Evolutionary conservation across 2,113 vertebrate genomes (phyloP).

Genomic region (Orthonyx spaldingii): DNA sequence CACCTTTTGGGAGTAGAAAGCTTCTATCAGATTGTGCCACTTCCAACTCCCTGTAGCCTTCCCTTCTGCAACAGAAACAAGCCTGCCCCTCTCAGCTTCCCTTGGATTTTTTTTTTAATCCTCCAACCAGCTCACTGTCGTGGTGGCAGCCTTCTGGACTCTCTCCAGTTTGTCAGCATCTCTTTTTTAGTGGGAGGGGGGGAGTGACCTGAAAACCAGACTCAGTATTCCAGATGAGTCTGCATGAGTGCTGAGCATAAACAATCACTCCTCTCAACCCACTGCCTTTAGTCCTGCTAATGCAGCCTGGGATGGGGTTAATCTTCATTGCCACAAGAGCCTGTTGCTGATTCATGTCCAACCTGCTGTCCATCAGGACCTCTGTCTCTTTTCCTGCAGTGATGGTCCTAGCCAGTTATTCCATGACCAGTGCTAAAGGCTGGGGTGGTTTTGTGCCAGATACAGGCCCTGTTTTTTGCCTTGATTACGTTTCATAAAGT

Average conservation of each 20-base stretch:
- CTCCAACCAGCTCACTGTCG: accelerated
- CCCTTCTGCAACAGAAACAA: neutral
- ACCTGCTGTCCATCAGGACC: neutral
- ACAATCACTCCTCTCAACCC: neutral
- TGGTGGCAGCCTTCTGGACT: neutral
- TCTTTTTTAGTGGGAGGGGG: neutral
- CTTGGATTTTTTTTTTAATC: neutral
- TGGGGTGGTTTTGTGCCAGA: neutral
- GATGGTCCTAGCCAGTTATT: neutral
- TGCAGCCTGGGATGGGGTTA: neutral
- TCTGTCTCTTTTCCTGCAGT: neutral
- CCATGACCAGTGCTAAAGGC: neutral
- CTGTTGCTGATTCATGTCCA: neutral
- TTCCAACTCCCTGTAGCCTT: neutral
- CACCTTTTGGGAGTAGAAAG: neutral
- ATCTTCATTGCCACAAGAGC: neutral
- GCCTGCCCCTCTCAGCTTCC: neutral
- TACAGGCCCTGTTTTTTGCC: neutral
- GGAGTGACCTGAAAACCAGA: neutral
- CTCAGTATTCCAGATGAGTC: neutral
- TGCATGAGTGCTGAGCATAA: neutral
- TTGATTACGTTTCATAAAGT: neutral
- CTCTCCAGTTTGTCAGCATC: neutral
- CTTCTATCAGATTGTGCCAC: neutral
- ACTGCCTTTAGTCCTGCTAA: neutral